Evolutionary conservation across 2,888 invertebrate species (phyloP).

Genomic region (Caenorhabditis imperialis): DNA sequence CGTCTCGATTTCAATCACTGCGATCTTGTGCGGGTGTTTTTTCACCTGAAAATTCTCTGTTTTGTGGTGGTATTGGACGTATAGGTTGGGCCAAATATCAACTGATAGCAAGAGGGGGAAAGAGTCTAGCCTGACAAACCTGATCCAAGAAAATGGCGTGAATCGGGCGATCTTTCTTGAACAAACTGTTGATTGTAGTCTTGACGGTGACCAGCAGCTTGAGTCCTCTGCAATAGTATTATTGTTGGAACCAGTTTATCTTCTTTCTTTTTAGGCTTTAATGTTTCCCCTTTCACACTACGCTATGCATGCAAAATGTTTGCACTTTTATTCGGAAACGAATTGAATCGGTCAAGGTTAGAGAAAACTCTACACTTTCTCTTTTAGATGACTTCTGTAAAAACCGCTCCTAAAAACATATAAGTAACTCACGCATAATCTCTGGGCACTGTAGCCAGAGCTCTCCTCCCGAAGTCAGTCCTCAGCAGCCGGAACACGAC

Average conservation of each 20-base stretch:
- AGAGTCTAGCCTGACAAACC: constrained; percentile 42
- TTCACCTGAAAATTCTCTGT: constrained; percentile 40
- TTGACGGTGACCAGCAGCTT: constrained; percentile 65
- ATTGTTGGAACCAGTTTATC: too few species aligned
- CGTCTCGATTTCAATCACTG: constrained; percentile 69
- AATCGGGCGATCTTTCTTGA: constrained; percentile 68
- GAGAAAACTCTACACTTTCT: too few species aligned
- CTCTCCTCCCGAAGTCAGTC: constrained; percentile 64
- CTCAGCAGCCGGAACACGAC: constrained; percentile 59
- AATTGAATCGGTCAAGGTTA: too few species aligned
- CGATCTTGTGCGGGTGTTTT: constrained; percentile 59
- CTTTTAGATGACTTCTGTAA: too few species aligned
- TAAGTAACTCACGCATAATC: constrained; percentile 71
- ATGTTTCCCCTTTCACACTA: too few species aligned
- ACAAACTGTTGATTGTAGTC: constrained; percentile 61
- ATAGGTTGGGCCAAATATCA: not conserved
- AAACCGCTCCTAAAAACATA: not conserved
- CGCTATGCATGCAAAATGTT: too few species aligned
- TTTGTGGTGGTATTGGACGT: not conserved
- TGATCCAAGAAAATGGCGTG: constrained; percentile 74
- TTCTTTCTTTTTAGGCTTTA: too few species aligned
- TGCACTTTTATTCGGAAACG: too few species aligned
- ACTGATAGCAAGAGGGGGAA: not conserved
- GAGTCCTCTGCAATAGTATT: constrained; percentile 72
- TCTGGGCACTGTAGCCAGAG: constrained; percentile 68